Evolutionary conservation across 2,113 vertebrate genomes (phyloP).

Genomic region (Morone chrysops): DNA sequence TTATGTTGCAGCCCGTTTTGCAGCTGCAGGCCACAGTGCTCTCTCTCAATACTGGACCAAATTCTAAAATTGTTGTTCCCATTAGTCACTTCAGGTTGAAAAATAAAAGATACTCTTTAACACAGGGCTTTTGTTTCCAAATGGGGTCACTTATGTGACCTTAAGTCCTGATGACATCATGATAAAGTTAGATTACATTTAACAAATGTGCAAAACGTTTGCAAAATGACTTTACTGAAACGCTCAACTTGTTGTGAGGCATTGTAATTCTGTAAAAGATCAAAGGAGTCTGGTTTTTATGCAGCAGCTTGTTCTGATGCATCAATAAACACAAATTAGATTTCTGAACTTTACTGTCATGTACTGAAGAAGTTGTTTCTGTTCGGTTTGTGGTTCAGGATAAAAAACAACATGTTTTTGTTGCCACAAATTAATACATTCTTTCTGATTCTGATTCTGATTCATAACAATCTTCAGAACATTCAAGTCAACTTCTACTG

Average conservation of each 20-base stretch:
- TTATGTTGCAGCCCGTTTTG: too few species aligned
- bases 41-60: too few species aligned
- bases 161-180: not conserved
- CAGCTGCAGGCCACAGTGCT: too few species aligned
- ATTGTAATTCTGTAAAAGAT: not conserved
- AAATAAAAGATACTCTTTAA: too few species aligned
- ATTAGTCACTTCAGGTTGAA: too few species aligned
- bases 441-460: too few species aligned
- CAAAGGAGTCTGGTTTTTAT: not conserved
- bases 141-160: not conserved
- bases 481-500: constrained; percentile 8
- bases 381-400: not conserved
- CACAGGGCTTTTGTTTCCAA: too few species aligned
- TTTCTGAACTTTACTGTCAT: not conserved
- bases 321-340: not conserved
- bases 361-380: not conserved
- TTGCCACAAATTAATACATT: not conserved
- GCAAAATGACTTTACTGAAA: not conserved
- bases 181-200: not conserved
- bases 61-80: too few species aligned
- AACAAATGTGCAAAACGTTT: not conserved
- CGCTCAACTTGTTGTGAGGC: too few species aligned
- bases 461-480: not conserved
- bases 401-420: not conserved
- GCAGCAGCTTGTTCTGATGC: not conserved